Evolutionary conservation across 2,888 invertebrate genomes (phyloP).

Genomic region (Brachyptera risi): DNA sequence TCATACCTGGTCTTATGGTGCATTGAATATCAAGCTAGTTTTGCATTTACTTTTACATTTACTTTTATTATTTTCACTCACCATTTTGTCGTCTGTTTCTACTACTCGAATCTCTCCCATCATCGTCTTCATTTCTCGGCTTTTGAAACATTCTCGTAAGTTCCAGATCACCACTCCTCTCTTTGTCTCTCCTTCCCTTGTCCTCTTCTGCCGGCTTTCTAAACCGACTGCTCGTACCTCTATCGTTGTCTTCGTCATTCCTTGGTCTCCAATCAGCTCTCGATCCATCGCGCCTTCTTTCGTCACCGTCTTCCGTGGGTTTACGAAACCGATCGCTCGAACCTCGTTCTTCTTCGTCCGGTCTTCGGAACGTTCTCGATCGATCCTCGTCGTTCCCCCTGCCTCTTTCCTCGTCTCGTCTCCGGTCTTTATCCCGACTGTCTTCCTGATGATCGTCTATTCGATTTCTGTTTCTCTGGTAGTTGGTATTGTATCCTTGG

Average conservation of each 20-base stretch:
- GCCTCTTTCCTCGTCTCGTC: slow-evolving; percentile 29
- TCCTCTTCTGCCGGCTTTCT: slow-evolving; percentile 28
- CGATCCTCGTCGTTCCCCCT: slow-evolving; percentile 34
- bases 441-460: neutral
- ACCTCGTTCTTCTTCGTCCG: slow-evolving; percentile 36
- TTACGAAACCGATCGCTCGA: slow-evolving; percentile 32
- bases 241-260: slow-evolving; percentile 32
- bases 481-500: slow-evolving; percentile 4
- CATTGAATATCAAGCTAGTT: too few relatives aligned
- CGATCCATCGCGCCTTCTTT: neutral
- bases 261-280: slow-evolving; percentile 37
- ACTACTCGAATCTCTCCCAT: too few relatives aligned
- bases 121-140: slow-evolving; percentile 30
- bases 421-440: neutral
- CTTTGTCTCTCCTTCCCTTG: neutral
- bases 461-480: neutral
- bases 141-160: slow-evolving; percentile 26
- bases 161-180: too few relatives aligned
- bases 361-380: slow-evolving; percentile 39
- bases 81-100: too few relatives aligned
- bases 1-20: too few relatives aligned
- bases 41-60: too few relatives aligned
- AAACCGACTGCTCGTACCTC: slow-evolving; percentile 33
- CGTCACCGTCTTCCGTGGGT: slow-evolving; percentile 21
- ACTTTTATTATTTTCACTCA: too few relatives aligned